Base-by-base conservation (phyloP, 2,888 invertebrate genomes). In the Philereme transversata region DNA sequence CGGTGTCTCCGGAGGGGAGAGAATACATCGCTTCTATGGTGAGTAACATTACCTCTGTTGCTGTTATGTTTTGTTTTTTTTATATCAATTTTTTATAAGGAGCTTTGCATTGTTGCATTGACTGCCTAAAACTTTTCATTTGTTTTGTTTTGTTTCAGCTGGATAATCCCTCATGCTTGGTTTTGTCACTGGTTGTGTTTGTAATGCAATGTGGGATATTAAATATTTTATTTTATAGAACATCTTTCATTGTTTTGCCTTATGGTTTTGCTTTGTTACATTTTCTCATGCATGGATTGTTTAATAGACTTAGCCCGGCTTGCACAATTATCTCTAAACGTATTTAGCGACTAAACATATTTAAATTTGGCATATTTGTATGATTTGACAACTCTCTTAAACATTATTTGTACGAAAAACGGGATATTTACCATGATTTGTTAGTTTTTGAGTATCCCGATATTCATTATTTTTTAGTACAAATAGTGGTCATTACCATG, bases 11-110 rank as follows among this genome's bases (percentile, higher is more conserved):
- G 79, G 78, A 54, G 81, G 83, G 63, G 88, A 88, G 78, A 90
- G 86, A 77, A 90, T 90, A 50, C 92, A 84, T 69, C 89, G 93
- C 73, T 93, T 93, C 77, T 92, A 93, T 83, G 93, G 93, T 93
- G 82, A 93, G 93, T 89, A 61, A 53, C 48, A n/a, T 51, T 11
- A 40, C 22, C 57, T 49, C 53, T 56, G 56, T 5, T 72, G 52
- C 52, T 64, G 51, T 60, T 52, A 56, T 69, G 53, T 57, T 63
- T n/a, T n/a, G n/a, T n/a, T n/a, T n/a, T n/a, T n/a, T n/a, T n/a
- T n/a, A n/a, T n/a, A n/a, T n/a, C n/a, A n/a, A n/a, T n/a, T n/a
- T n/a, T n/a, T n/a, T n/a, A n/a, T n/a, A n/a, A n/a, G n/a, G n/a
- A n/a, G n/a, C n/a, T n/a, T 62, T 63, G 65, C 70, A 69, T 71